Evolutionary conservation across 2,888 invertebrate species (phyloP).

Genomic region (Caenorhabditis auriculariae): DNA sequence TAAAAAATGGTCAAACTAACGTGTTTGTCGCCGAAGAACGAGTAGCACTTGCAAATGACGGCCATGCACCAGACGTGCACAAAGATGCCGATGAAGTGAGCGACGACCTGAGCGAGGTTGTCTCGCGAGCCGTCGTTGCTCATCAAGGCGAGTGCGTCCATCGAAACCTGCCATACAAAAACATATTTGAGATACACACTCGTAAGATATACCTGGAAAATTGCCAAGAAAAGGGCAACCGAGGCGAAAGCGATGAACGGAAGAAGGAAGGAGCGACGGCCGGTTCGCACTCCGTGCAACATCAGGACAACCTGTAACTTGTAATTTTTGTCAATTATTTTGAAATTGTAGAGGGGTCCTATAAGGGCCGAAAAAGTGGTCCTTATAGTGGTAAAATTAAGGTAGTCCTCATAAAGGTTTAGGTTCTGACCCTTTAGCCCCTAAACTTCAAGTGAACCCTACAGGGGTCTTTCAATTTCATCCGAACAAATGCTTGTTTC

Average conservation of each 20-base stretch:
- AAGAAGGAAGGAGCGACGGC: conserved; percentile 50
- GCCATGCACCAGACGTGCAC: conserved; percentile 61
- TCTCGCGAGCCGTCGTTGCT: conserved; percentile 12
- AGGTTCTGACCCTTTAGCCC: background rate
- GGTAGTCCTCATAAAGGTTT: background rate
- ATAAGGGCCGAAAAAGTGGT: background rate
- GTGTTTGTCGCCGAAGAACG: conserved; percentile 61
- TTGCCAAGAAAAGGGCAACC: conserved; percentile 40
- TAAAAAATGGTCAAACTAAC: conserved; percentile 20
- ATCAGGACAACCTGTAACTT: conserved; percentile 47
- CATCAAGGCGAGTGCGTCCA: conserved; percentile 40
- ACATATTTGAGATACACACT: background rate
- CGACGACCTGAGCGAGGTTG: conserved; percentile 26
- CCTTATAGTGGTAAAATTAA: background rate
- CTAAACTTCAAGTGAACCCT: too few relatives aligned
- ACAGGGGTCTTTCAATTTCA: too few relatives aligned
- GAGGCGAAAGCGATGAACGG: conserved; percentile 60
- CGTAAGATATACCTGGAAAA: conserved; percentile 24
- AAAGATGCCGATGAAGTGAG: conserved; percentile 53
- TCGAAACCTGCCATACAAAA: conserved; percentile 37
- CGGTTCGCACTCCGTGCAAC: conserved; percentile 56
- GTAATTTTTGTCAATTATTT: background rate
- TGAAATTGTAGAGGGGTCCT: background rate
- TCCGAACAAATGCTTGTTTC: too few relatives aligned
- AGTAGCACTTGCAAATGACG: conserved; percentile 62